These are phyloP conservation scores for Drosophila mercatorum DNA, from an alignment of 2,888 invertebrate genomes.

Conservation along the genomic window DNA sequence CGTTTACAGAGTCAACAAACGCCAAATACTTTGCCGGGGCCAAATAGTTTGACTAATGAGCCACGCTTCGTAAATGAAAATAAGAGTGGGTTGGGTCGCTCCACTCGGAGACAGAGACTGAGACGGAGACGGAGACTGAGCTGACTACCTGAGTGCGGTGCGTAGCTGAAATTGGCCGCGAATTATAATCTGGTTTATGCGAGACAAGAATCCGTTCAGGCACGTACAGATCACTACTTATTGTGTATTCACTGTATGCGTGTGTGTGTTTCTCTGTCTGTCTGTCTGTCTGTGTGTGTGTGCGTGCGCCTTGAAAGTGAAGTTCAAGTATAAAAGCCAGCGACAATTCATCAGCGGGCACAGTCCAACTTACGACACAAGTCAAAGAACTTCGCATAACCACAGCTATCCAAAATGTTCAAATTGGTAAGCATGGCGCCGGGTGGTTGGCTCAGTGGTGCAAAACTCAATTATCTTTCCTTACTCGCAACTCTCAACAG, in stretches of 20 bases:
- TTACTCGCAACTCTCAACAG: slow-evolving; percentile 10
- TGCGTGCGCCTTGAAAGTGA: slow-evolving; percentile 50
- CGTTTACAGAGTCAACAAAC: slow-evolving; percentile 23
- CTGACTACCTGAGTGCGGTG: slow-evolving; percentile 32
- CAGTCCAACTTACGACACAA: slow-evolving; percentile 70
- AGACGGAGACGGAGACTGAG: neutral
- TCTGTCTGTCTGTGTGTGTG: slow-evolving; percentile 16
- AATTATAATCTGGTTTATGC: slow-evolving; percentile 76
- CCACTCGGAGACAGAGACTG: neutral
- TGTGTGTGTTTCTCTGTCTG: neutral
- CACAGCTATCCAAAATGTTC: slow-evolving; percentile 78
- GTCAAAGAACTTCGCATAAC: slow-evolving; percentile 75
- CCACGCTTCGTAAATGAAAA: slow-evolving; percentile 65
- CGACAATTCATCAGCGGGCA: slow-evolving; percentile 52
- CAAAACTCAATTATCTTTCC: neutral
- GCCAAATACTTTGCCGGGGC: slow-evolving; percentile 19
- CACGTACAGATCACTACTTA: slow-evolving; percentile 60
- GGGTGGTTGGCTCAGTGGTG: slow-evolving; percentile 1
- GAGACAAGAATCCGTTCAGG: slow-evolving; percentile 68
- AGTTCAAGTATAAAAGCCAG: slow-evolving; percentile 81
- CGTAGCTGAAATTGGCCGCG: slow-evolving; percentile 59
- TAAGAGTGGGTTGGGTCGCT: slow-evolving; percentile 65
- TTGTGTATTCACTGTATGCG: slow-evolving; percentile 56
- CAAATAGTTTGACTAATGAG: slow-evolving; percentile 56
- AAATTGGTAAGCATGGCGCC: slow-evolving; percentile 80